Percentiles rank a stretch among this genome's conserved stretches.
phyloP scores from a whole-genome alignment of 2,888 invertebrate genomes.

The Gasteruption jaculator region DNA sequence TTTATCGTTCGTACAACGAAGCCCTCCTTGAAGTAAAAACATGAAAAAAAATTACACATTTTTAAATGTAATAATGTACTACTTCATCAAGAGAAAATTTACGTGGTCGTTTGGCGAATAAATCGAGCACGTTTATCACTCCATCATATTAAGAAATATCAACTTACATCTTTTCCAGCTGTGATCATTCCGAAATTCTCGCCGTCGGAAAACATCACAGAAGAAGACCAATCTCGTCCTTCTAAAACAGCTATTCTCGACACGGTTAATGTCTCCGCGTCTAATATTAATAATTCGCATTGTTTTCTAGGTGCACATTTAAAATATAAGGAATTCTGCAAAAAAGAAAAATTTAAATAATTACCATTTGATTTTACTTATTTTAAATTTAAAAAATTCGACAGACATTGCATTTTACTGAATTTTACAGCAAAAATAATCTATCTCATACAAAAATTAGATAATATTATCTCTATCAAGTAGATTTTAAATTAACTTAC shows the following conservation, averaged over 20 bases:
- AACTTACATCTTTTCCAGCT: conserved; percentile 71
- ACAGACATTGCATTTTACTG: too few species aligned
- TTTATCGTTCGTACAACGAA: conserved; percentile 74
- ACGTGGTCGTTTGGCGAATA: too few species aligned
- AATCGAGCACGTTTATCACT: too few species aligned
- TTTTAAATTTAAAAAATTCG: background rate
- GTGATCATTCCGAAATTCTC: conserved; percentile 74
- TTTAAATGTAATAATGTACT: too few species aligned
- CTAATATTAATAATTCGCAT: conserved; percentile 46
- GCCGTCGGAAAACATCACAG: conserved; percentile 72
- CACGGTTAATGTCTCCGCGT: conserved; percentile 54
- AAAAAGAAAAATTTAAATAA: conserved; percentile 31
- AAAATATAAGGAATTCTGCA: conserved; percentile 76
- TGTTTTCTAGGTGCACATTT: conserved; percentile 56
- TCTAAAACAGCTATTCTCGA: conserved; percentile 52
- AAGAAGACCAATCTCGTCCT: conserved; percentile 48
- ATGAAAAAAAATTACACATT: conserved; percentile 10
- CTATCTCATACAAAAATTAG: conserved; percentile 5
- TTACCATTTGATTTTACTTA: conserved; percentile 3
- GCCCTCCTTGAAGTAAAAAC: conserved; percentile 60
- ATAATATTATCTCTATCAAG: conserved; percentile 6
- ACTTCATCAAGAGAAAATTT: too few species aligned
- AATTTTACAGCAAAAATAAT: too few species aligned
- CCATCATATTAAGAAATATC: too few species aligned
- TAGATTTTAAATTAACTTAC: conserved; percentile 53